Base-by-base conservation (phyloP, 2,797 vertebrate species). In the Sebastes taczanowskii region DNA sequence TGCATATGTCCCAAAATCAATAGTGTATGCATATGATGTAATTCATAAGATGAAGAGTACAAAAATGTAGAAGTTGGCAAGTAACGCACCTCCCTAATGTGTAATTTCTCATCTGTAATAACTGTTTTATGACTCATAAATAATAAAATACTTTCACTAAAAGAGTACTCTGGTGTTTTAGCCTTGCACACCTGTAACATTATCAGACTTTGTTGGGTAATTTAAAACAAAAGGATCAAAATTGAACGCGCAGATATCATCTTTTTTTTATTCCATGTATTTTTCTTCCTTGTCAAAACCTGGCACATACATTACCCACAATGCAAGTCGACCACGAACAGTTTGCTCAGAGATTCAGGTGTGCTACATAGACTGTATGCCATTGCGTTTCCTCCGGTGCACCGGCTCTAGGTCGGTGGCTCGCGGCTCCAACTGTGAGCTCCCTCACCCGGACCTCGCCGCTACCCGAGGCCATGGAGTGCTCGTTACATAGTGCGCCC, bases 41-140 rank as follows among this genome's bases (percentile, higher is more conserved):
- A 59, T 32, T 46, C 5, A 64, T 29, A 52, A 6, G 5, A 66
- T 2, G 22, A 60, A 38, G 66, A 71, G 38, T 34, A 52, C 22
- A 72, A 32, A 70, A 62, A 67, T 65, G 22, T n/a, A 23, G 8
- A 64, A 42, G 20, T 8, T 72, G 6, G 49, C 49, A 85, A 64
- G 42, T 63, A 30, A 63, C 27, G 13, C 3, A 29, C 2, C 34
- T 55, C 14, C 11, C 11, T 61, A 42, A 71, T 76, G 25, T 49
- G 42, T 69, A 79, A 78, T 77, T 82, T 81, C 32, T 82, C 14
- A 79, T 27, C 56, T 65, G 5, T 59, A 23, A 23, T 65, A 77
- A 27, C 35, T 71, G 38, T 83, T 87, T 77, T 65, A 83, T 70
- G 62, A 52, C 38, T 69, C 60, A 34, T 16, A 84, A 84, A 86